phyloP scores from a whole-genome alignment of 2,113 vertebrate genomes.

The Clarias magur region DNA sequence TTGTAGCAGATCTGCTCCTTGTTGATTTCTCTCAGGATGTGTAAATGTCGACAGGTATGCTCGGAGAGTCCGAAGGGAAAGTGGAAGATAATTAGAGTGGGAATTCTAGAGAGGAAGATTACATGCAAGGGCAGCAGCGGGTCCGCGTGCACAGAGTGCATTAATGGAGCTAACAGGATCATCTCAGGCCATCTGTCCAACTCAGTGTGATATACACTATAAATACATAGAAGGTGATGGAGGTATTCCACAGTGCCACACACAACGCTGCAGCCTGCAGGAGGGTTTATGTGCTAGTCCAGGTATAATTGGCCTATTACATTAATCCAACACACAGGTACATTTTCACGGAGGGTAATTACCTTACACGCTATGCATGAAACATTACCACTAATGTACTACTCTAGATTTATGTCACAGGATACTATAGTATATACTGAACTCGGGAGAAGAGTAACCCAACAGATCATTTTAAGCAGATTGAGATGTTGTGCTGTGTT shows the following conservation, averaged over 20 bases:
- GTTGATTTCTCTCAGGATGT: slow-evolving; percentile 4
- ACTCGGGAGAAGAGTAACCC: background rate
- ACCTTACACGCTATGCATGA: background rate
- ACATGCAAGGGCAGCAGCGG: slow-evolving; percentile 11
- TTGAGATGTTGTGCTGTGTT: background rate
- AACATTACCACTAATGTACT: background rate
- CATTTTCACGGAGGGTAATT: background rate
- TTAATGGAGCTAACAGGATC: slow-evolving; percentile 51
- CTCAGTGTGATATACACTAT: slow-evolving; percentile 42
- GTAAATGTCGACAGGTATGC: slow-evolving; percentile 7
- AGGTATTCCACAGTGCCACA: slow-evolving; percentile 20
- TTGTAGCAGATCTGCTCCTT: background rate
- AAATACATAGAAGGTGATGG: slow-evolving; percentile 36
- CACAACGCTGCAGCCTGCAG: background rate
- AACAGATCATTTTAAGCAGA: background rate
- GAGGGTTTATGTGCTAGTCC: slow-evolving; percentile 15
- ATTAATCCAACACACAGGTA: slow-evolving; percentile 1
- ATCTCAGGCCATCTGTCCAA: slow-evolving; percentile 39
- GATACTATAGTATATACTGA: too few relatives aligned
- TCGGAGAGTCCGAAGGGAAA: slow-evolving; percentile 4
- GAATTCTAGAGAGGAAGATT: background rate
- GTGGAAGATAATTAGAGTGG: slow-evolving; percentile 26
- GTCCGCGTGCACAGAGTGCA: slow-evolving; percentile 15
- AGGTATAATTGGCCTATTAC: slow-evolving; percentile 12
- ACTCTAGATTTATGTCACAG: background rate